Base-by-base conservation (phyloP, 1,140 invertebrate genomes). In the Antheraea pernyi region DNA sequence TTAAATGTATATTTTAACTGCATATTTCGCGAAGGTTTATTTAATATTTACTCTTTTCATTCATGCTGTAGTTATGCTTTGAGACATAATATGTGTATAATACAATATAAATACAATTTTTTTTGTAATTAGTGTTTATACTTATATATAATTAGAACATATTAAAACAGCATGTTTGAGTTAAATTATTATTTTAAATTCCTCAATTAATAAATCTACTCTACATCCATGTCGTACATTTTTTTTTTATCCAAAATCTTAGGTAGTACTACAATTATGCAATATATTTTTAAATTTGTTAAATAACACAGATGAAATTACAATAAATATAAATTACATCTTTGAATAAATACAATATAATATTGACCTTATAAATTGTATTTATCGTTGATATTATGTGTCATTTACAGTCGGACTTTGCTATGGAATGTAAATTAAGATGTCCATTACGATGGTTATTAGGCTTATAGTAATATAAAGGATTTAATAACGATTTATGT, bases 361-460 rank as follows among this genome's bases (percentile, higher is more conserved):
- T 16, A 37, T 8, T 63, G 61, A 63, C 61, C 61, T 63, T 63
- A 37, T 37, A 19, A 36, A 63, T 37, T n/a, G 61, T 37, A 11
- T n/a, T 6, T 63, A n/a, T 5, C 3, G 19, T 37, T 37, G 61
- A 30, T 63, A 36, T 37, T 53, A 53, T n/a, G 16, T 53, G 16
- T 53, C 46, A 9, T 9, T 53, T n/a, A 53, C 7, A 13, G 6
- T 16, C 46, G 16, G 18, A 63, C 61, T 16, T 53, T 53, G 6
- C 37, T 36, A 30, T 36, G 61, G 61, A 63, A 63, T 63, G 61
- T 37, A 16, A 63, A 63, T 63, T 63, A 63, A 36, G 19, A 18
- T 61, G 13, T 63, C 36, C n/a, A 63, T 63, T 19, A 22, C 0
- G 61, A 63, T 37, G 61, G 36, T 16, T 30, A 30, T 2, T 30